Conservation (phyloP, 2,113 vertebrate species). For the Cephalopterus ornatus region DNA sequence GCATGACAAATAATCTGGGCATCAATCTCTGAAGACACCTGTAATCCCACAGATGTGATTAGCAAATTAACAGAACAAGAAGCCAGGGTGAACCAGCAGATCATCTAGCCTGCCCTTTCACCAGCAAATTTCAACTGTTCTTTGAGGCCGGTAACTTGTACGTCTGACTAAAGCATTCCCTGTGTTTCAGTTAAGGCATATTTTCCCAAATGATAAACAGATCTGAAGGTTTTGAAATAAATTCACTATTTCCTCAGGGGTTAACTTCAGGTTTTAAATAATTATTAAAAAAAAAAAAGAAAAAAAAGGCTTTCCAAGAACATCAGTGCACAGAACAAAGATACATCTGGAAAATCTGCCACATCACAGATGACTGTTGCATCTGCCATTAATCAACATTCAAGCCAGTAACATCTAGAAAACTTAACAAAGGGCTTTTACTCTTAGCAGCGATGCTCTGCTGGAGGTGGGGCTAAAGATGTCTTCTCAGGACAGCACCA, state of each 20-base stretch:
- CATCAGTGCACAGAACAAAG: neutral
- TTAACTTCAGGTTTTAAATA: neutral
- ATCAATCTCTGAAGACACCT: neutral
- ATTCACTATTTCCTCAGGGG: neutral
- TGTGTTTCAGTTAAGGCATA: neutral
- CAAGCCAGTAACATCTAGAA: neutral
- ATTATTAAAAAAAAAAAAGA: neutral
- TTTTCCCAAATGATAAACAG: slow-evolving; percentile 27
- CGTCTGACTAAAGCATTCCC: neutral
- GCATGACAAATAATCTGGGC: neutral
- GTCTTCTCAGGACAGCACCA: neutral
- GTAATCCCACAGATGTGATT: neutral
- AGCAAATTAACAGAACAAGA: neutral
- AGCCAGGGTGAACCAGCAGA: neutral
- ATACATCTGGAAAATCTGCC: neutral
- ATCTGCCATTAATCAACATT: neutral
- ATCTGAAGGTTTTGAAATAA: neutral
- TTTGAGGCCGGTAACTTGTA: neutral
- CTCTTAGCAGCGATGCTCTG: neutral
- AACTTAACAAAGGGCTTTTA: neutral
- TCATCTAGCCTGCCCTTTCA: neutral
- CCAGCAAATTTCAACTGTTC: neutral
- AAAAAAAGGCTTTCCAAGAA: neutral
- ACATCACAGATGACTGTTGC: neutral
- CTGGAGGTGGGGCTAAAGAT: neutral